These are phyloP conservation scores for Trinorchestia longiramus DNA, from an alignment of 1,140 invertebrate genomes.

Conservation along the genomic window DNA sequence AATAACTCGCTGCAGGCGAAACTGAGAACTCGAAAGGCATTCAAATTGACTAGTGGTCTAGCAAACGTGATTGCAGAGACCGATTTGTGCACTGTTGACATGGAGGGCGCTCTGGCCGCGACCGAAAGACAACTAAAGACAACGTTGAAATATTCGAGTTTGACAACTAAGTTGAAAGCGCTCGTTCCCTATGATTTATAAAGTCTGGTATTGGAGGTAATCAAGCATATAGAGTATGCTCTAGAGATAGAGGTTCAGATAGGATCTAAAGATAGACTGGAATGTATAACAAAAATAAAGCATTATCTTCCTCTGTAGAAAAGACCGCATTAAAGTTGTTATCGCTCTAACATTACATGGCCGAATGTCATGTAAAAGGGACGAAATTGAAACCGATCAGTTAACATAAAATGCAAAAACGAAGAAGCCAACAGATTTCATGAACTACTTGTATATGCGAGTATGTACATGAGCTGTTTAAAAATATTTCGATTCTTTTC, in stretches of 20 bases:
- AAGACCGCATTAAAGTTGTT: too few relatives aligned
- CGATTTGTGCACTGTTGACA: background rate
- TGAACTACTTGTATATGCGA: too few relatives aligned
- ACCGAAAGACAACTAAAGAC: background rate
- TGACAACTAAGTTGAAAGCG: background rate
- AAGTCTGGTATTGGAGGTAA: background rate
- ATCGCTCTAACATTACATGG: too few relatives aligned
- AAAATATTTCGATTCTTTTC: too few relatives aligned
- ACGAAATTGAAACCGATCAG: too few relatives aligned
- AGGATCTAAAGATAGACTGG: background rate
- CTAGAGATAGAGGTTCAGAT: background rate
- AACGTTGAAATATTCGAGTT: background rate
- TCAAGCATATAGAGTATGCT: background rate
- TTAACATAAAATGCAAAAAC: too few relatives aligned
- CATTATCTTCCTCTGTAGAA: too few relatives aligned
- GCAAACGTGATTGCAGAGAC: background rate
- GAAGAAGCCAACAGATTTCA: too few relatives aligned
- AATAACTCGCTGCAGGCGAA: background rate
- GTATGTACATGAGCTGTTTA: too few relatives aligned
- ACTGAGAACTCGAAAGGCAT: background rate
- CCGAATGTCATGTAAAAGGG: too few relatives aligned
- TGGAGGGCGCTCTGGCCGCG: background rate
- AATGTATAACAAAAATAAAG: too few relatives aligned
- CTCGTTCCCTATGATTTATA: background rate
- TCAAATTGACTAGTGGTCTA: background rate